These are phyloP conservation scores for Mycalesis mineus DNA, from an alignment of 2,888 invertebrate species.

Conservation along the genomic window DNA sequence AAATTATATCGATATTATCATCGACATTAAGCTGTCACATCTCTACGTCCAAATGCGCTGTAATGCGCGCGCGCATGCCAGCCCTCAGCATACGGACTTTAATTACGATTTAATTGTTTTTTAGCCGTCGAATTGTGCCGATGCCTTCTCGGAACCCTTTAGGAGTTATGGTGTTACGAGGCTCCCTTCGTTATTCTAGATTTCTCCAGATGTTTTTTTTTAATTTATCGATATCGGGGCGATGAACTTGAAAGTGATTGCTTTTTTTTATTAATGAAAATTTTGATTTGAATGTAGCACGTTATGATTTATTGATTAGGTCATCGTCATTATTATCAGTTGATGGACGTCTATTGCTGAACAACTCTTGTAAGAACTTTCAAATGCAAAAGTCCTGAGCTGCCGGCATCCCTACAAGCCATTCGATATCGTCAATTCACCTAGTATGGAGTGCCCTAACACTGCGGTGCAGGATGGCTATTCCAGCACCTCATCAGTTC, in stretches of 20 bases:
- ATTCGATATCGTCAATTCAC: no score
- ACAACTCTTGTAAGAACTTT: no score
- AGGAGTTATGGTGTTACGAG: slow-evolving; percentile 36
- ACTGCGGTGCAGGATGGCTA: no score
- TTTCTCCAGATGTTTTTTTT: slow-evolving; percentile 37
- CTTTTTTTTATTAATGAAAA: no score
- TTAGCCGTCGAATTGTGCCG: slow-evolving; percentile 61
- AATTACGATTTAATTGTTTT: slow-evolving; percentile 76
- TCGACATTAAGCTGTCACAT: slow-evolving; percentile 32
- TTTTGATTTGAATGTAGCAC: no score
- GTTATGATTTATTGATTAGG: no score
- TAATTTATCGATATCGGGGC: slow-evolving; percentile 31
- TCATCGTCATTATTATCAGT: no score
- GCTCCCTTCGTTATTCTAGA: slow-evolving; percentile 41
- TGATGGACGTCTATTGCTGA: no score
- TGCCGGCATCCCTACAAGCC: no score
- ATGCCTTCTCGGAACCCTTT: slow-evolving; percentile 54
- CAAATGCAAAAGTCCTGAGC: no score
- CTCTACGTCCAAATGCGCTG: slow-evolving; percentile 54
- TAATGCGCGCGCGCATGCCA: slow-evolving; percentile 58
- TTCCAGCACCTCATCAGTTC: no score
- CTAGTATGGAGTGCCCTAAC: no score
- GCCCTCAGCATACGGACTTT: slow-evolving; percentile 67
- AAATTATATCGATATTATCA: neutral
- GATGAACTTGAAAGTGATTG: slow-evolving; percentile 27